A percentile compares a stretch with the other conserved stretches of the same genome.
Conservation (phyloP, 1,140 invertebrate species). For the Oryzaephilus surinamensis region DNA sequence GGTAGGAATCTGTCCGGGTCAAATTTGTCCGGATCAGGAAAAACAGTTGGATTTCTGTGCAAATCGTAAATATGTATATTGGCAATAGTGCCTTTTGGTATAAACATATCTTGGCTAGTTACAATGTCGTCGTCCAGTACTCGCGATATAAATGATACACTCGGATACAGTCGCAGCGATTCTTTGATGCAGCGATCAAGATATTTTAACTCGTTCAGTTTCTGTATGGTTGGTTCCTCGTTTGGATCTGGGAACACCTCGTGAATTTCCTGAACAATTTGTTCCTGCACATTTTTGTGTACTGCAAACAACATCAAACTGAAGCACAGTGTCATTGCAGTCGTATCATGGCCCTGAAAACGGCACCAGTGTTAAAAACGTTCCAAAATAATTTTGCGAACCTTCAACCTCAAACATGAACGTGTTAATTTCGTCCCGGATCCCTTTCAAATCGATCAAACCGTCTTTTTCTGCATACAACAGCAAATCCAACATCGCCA, state of each 20-base stretch:
- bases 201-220: constrained; percentile 51
- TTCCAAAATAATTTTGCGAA: not conserved
- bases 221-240: constrained; percentile 41
- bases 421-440: constrained; percentile 72
- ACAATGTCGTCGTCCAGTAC: constrained; percentile 38
- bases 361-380: constrained; percentile 8
- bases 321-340: constrained; percentile 32
- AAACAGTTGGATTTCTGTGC: constrained; percentile 30
- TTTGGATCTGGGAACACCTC: constrained; percentile 42
- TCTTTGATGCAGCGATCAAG: constrained; percentile 54
- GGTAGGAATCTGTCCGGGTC: constrained; percentile 56
- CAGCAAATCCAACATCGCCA: constrained; percentile 74
- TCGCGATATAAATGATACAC: constrained; percentile 53
- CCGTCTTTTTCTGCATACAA: constrained; percentile 46
- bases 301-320: constrained; percentile 32
- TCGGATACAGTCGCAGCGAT: constrained; percentile 50
- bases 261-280: constrained; percentile 43
- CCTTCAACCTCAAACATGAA: constrained; percentile 67
- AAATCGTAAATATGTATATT: constrained; percentile 12
- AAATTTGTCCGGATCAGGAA: constrained; percentile 51
- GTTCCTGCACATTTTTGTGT: constrained; percentile 13
- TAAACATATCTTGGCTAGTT: constrained; percentile 17
- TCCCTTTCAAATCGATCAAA: constrained; percentile 47
- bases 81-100: constrained; percentile 9
- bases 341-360: constrained; percentile 37